These are phyloP conservation scores for Poeciliopsis infans DNA, from an alignment of 2,797 vertebrate species.

Conservation along the genomic window DNA sequence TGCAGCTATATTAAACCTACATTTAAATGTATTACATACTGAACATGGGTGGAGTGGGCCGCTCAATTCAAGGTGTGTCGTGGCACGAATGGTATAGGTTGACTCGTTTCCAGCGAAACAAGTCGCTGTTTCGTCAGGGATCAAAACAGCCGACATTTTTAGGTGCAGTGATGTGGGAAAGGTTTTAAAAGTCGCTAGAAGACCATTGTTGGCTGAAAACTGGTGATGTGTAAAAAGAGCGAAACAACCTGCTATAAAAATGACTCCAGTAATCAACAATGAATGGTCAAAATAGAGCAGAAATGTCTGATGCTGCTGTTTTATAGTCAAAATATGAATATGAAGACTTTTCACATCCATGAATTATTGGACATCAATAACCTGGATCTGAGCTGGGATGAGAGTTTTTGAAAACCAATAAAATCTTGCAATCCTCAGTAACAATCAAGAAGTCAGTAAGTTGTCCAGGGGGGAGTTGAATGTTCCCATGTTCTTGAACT, in stretches of 20 bases:
- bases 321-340: background rate
- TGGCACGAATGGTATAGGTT: constrained; percentile 32
- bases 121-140: background rate
- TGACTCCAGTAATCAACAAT: background rate
- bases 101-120: background rate
- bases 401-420: background rate
- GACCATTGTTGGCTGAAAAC: background rate
- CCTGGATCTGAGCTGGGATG: background rate
- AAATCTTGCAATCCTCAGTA: background rate
- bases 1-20: constrained; percentile 63
- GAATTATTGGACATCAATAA: background rate
- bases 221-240: background rate
- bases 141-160: background rate
- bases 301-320: background rate
- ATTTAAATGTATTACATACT: constrained; percentile 40
- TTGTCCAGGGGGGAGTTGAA: background rate
- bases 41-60: constrained; percentile 33
- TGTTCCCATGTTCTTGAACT: background rate
- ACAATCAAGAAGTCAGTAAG: background rate
- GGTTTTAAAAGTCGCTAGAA: background rate
- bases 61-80: constrained; percentile 11
- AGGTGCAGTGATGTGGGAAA: background rate
- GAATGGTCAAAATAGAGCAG: background rate
- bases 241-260: background rate
- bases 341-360: background rate